Conservation (phyloP, 2,797 vertebrate genomes). For the Hozukius guyotensis region DNA sequence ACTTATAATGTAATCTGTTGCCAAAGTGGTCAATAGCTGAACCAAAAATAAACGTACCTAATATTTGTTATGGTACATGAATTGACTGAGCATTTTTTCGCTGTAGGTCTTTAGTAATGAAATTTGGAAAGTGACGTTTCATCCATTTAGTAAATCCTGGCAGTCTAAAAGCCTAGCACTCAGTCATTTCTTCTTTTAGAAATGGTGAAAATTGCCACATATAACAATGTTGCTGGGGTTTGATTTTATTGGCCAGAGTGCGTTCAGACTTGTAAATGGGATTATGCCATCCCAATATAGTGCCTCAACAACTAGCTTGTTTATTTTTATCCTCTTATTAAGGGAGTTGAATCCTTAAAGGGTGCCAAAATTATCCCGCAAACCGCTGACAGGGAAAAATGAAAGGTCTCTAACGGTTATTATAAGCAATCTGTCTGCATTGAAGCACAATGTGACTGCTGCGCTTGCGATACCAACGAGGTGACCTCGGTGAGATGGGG, state of each 20-base stretch:
- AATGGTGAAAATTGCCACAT: constrained; percentile 84
- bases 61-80: constrained; percentile 76
- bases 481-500: constrained; percentile 82
- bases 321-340: constrained; percentile 90
- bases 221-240: constrained; percentile 74
- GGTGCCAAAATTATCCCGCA: constrained; percentile 87
- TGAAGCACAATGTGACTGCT: constrained; percentile 87
- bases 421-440: constrained; percentile 88
- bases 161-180: constrained; percentile 76
- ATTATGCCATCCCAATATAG: constrained; percentile 87
- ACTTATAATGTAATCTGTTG: constrained; percentile 65
- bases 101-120: constrained; percentile 79
- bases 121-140: constrained; percentile 81
- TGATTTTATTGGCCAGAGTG: constrained; percentile 80
- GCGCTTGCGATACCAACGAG: constrained; percentile 84
- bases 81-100: constrained; percentile 74
- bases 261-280: constrained; percentile 84
- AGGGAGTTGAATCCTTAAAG: constrained; percentile 83
- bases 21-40: constrained; percentile 62
- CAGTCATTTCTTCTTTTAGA: constrained; percentile 82
- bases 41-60: constrained; percentile 70
- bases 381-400: constrained; percentile 88
- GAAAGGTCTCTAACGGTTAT: constrained; percentile 88
- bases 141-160: constrained; percentile 82
- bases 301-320: constrained; percentile 82